Base-by-base conservation (phyloP, 2,888 invertebrate species). In the Flexamia atlantica region DNA sequence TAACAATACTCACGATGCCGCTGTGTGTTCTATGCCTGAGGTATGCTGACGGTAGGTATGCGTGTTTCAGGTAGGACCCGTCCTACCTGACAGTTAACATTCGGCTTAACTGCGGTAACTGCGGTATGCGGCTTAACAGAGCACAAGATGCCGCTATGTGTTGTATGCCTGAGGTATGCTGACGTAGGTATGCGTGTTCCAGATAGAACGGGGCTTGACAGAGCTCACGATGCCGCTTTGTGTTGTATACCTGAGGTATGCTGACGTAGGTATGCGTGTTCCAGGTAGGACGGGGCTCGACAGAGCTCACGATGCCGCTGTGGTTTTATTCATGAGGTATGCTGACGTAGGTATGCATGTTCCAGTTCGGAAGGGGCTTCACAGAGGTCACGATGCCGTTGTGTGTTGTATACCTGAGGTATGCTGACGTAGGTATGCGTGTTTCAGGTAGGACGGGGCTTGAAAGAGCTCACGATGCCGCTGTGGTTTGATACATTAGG, bases 401-500 rank as follows among this genome's bases (percentile, higher is more conserved):
- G 9, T 36, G 36, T 36, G 36, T 7, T 9, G 36, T 36, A 36
- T 4, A 4, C 36, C 5, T 36, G 36, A 36, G 5, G 36, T 36
- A 9, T 36, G 36, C 9, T 36, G 36, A 50, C 50, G n/a, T n/a
- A n/a, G n/a, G n/a, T 50, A n/a, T 50, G 25, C 20, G 23, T 23
- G 12, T 64, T n/a, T 23, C 46, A 74, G 53, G 53, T 53, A 53
- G 53, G 53, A 20, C 17, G 53, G 76, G 23, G 50, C 30, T 25
- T 42, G 76, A 20, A 20, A n/a, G 25, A 76, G 28, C 40, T 2
- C 76, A 76, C 30, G 50, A 76, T 76, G 76, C 76, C n/a, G n/a
- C n/a, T n/a, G n/a, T 76, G 42, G 76, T 46, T 46, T 76, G 76
- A 25, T 46, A 42, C 76, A 25, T 42, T 46, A 10, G 30, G 46